phyloP scores from a whole-genome alignment of 37 sponge, comb jelly and placozoan genomes.

The Petrosia ficiformis region DNA sequence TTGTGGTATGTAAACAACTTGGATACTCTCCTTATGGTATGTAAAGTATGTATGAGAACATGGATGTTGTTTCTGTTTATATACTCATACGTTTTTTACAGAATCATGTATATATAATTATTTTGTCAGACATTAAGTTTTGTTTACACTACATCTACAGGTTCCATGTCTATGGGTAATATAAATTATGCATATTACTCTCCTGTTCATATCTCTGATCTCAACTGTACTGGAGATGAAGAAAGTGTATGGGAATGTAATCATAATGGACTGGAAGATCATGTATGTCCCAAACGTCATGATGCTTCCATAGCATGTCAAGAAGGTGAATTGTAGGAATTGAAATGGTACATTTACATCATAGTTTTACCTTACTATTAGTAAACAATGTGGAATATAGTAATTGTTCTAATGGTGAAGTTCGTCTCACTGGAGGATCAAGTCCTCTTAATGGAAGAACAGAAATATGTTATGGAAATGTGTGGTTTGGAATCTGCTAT shows the following conservation, averaged over 20 bases:
- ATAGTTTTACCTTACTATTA: too few species aligned
- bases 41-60: too few species aligned
- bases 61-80: too few species aligned
- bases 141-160: too few species aligned
- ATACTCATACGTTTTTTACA: too few species aligned
- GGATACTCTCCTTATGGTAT: too few species aligned
- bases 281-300: background rate
- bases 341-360: too few species aligned
- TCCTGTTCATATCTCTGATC: background rate
- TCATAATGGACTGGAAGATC: background rate
- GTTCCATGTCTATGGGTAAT: too few species aligned
- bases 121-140: too few species aligned
- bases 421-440: background rate
- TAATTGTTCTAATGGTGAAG: background rate
- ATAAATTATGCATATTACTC: background rate
- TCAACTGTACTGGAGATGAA: conserved; percentile 17
- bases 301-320: conserved; percentile 3
- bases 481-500: background rate
- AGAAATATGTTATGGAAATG: background rate
- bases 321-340: background rate
- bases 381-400: background rate
- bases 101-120: too few species aligned
- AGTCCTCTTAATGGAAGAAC: background rate
- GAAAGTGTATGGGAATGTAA: background rate
- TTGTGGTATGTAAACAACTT: too few species aligned